Percentiles rank a stretch among this genome's conserved stretches.
phyloP scores from a whole-genome alignment of 2,888 invertebrate genomes.

The Microchrysa polita region DNA sequence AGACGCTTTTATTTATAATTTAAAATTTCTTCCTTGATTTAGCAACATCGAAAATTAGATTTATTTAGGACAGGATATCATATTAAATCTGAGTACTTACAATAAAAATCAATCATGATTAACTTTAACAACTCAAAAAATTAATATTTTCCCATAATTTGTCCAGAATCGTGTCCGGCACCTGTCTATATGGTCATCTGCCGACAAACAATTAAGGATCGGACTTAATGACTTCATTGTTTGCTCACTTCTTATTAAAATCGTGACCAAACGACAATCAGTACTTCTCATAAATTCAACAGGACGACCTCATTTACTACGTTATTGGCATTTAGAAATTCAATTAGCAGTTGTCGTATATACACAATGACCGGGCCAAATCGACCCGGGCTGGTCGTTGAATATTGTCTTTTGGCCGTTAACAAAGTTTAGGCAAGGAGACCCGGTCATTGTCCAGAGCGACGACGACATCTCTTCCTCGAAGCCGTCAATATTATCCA shows the following conservation, averaged over 20 bases:
- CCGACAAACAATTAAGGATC: background rate
- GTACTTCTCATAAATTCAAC: constrained; percentile 30
- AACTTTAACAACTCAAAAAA: too few relatives aligned
- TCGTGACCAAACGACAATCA: constrained; percentile 29
- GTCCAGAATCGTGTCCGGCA: too few relatives aligned
- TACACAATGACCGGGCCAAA: constrained; percentile 14
- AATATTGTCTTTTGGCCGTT: background rate
- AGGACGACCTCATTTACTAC: constrained; percentile 28
- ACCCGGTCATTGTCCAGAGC: background rate
- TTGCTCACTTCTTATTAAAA: constrained; percentile 28
- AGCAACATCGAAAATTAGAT: too few relatives aligned
- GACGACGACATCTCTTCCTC: background rate
- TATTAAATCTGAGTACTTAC: too few relatives aligned
- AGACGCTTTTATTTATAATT: too few relatives aligned
- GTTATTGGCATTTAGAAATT: constrained; percentile 40
- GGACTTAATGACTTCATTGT: constrained; percentile 1
- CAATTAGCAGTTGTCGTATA: constrained; percentile 30
- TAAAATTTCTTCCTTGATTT: too few relatives aligned
- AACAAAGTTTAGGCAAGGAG: background rate
- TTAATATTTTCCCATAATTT: too few relatives aligned
- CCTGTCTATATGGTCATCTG: too few relatives aligned
- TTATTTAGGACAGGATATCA: too few relatives aligned
- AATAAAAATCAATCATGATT: too few relatives aligned
- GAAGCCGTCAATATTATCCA: too few relatives aligned
- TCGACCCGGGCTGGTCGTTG: background rate